These are phyloP conservation scores for Pilophorus perplexus DNA, from an alignment of 2,888 invertebrate genomes.

Conservation along the genomic window DNA sequence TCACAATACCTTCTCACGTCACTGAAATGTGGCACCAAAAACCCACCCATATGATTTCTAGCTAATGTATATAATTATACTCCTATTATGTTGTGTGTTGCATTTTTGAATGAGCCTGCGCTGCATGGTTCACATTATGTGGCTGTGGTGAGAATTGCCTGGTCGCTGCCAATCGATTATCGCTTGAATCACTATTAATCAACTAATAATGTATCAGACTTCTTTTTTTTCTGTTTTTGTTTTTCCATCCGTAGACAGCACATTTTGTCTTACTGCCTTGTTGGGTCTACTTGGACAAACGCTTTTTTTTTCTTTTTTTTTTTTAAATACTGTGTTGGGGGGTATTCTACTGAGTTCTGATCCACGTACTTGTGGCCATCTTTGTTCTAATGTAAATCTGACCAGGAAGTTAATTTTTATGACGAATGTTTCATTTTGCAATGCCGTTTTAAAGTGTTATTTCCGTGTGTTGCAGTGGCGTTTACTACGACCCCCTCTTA, in stretches of 20 bases:
- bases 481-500: slow-evolving; percentile 95
- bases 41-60: slow-evolving; percentile 9
- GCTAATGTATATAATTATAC: slow-evolving; percentile 27
- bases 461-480: slow-evolving; percentile 60
- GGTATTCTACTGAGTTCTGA: slow-evolving; percentile 1
- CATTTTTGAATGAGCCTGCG: slow-evolving; percentile 47
- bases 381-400: background rate
- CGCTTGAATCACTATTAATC: slow-evolving; percentile 47
- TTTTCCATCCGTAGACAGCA: slow-evolving; percentile 34
- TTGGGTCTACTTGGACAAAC: slow-evolving; percentile 25
- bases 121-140: slow-evolving; percentile 46
- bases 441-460: background rate
- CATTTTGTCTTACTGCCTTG: slow-evolving; percentile 37
- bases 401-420: background rate
- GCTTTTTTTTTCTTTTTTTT: slow-evolving; percentile 31
- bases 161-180: slow-evolving; percentile 41
- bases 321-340: slow-evolving; percentile 31
- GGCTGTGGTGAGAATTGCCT: slow-evolving; percentile 46
- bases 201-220: slow-evolving; percentile 41
- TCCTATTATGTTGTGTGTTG: slow-evolving; percentile 45
- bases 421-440: background rate
- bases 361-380: background rate
- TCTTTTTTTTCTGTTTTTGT: slow-evolving; percentile 20
- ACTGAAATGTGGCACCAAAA: no score
- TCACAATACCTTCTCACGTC: no score